These are phyloP conservation scores for Wasmannia auropunctata DNA, from an alignment of 1,140 invertebrate genomes.

Conservation along the genomic window DNA sequence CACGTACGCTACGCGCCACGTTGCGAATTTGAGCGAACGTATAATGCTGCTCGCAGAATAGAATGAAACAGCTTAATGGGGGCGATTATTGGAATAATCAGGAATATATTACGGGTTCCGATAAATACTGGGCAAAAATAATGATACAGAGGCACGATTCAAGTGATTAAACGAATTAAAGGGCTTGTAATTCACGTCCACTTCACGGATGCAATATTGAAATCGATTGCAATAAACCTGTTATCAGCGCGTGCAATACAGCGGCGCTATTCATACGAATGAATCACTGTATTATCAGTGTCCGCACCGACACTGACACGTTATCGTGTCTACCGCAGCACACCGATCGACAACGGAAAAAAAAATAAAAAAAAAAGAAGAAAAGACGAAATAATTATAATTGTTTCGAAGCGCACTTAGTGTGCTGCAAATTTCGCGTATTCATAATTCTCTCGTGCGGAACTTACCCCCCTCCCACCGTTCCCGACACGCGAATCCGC, in stretches of 20 bases:
- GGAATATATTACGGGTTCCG: not conserved
- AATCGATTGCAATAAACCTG: constrained; percentile 52
- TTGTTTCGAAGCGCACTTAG: not conserved
- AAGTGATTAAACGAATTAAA: constrained; percentile 24
- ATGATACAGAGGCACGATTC: not conserved
- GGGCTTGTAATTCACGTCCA: not conserved
- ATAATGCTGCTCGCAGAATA: too few species aligned
- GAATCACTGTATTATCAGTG: constrained; percentile 15
- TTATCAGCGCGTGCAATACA: constrained; percentile 40
- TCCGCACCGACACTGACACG: not conserved
- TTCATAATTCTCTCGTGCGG: not conserved
- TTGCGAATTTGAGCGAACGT: not conserved
- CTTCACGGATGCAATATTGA: constrained; percentile 3
- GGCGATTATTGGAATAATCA: not conserved
- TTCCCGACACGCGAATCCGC: not conserved
- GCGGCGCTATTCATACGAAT: constrained; percentile 33
- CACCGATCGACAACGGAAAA: not conserved
- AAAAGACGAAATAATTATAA: not conserved
- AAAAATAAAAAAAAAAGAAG: not conserved
- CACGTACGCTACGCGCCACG: too few species aligned
- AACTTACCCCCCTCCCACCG: too few species aligned
- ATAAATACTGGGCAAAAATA: not conserved
- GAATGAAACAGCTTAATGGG: not conserved
- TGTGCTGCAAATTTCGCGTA: not conserved
- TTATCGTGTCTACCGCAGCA: not conserved